phyloP scores from a whole-genome alignment of 2,113 vertebrate species.

The Xenopus borealis region DNA sequence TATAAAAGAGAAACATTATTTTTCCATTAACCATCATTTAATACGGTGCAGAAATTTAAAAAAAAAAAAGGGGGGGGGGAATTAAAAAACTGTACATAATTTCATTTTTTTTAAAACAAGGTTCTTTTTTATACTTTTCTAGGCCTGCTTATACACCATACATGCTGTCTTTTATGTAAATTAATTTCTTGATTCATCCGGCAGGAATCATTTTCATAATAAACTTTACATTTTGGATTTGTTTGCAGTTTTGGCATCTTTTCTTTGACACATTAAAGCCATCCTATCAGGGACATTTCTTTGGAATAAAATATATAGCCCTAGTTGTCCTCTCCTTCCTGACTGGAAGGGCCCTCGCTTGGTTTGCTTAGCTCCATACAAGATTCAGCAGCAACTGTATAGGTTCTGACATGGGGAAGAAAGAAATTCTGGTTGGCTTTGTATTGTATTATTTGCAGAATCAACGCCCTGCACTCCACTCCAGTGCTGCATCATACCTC shows the following conservation, averaged over 20 bases:
- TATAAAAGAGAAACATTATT: slow-evolving; percentile 71
- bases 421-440: too few relatives aligned
- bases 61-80: slow-evolving; percentile 81
- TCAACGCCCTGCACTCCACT: too few relatives aligned
- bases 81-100: slow-evolving; percentile 86
- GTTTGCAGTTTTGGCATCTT: slow-evolving; percentile 90
- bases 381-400: too few relatives aligned
- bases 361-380: too few relatives aligned
- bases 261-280: slow-evolving; percentile 85
- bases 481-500: too few relatives aligned
- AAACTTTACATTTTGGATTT: slow-evolving; percentile 93
- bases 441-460: too few relatives aligned
- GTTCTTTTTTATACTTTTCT: slow-evolving; percentile 97
- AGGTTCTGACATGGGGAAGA: too few relatives aligned
- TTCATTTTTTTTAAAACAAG: slow-evolving; percentile 87
- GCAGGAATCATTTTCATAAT: slow-evolving; percentile 99
- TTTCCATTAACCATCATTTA: slow-evolving; percentile 91
- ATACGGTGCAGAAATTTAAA: slow-evolving; percentile 81
- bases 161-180: slow-evolving; percentile 98
- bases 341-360: background rate
- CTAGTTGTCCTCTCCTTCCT: background rate
- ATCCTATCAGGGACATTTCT: slow-evolving; percentile 61
- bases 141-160: slow-evolving; percentile 94
- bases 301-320: too few relatives aligned
- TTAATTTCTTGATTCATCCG: slow-evolving; percentile 90